Percentiles rank a stretch among this genome's conserved stretches.
These are phyloP conservation scores for Meganola albula DNA, from an alignment of 2,888 invertebrate species.

Conservation along the genomic window DNA sequence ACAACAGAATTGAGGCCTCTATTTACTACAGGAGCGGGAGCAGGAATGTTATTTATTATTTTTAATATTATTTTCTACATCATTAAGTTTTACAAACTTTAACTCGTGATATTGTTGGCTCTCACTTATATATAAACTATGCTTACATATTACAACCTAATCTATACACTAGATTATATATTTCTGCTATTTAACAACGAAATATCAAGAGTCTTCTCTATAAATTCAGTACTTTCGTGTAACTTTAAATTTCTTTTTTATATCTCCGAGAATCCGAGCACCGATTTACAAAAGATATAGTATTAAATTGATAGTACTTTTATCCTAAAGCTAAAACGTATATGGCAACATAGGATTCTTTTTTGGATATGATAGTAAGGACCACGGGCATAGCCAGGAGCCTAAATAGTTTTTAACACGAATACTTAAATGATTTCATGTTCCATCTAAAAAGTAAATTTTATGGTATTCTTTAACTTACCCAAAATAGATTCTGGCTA, in stretches of 20 bases:
- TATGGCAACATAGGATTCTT: constrained; percentile 68
- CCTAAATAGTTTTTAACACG: too few relatives aligned
- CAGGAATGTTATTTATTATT: constrained; percentile 55
- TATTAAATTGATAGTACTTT: constrained; percentile 39
- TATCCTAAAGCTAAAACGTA: constrained; percentile 45
- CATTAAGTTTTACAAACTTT: constrained; percentile 36
- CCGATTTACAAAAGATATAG: constrained; percentile 52
- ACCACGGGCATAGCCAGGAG: too few relatives aligned
- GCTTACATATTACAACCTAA: constrained; percentile 34
- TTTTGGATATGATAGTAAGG: constrained; percentile 52
- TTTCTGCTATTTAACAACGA: constrained; percentile 57
- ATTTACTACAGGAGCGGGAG: too few relatives aligned
- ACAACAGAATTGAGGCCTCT: too few relatives aligned
- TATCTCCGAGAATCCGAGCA: constrained; percentile 62
- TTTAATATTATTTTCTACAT: constrained; percentile 33
- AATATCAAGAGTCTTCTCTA: constrained; percentile 45
- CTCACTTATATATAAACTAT: constrained; percentile 28
- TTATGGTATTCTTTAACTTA: too few relatives aligned
- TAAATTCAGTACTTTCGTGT: constrained; percentile 43
- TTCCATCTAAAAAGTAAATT: too few relatives aligned
- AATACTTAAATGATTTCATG: too few relatives aligned
- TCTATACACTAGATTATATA: constrained; percentile 48
- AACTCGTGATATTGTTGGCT: constrained; percentile 24
- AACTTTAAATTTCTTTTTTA: constrained; percentile 37
- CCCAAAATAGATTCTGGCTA: too few relatives aligned